Base-by-base conservation (phyloP, 2,888 invertebrate genomes). In the Tromatobia lineatoria region DNA sequence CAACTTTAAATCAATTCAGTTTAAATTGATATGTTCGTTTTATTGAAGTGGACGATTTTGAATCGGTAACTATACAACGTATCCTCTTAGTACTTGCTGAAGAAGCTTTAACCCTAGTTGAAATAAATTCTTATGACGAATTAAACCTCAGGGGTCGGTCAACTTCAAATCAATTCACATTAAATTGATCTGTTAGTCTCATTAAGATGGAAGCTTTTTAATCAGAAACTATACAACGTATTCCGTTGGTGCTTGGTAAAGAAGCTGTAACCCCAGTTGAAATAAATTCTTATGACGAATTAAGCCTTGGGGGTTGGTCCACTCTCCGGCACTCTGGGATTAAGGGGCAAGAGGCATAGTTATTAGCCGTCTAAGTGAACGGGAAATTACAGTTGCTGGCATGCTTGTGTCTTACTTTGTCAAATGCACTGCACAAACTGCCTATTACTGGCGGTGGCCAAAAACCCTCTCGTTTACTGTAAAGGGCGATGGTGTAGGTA, bases 211-310 rank as follows among this genome's bases (percentile, higher is more conserved):
- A 61, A 69, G 42, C 57, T 61, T 69, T 29, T n/a, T 67, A 67
- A 82, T 73, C 13, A 34, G 4, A 42, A 69, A 66, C 54, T 61
- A 52, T 69, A 61, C 20, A 59, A 13, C 13, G 42, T n/a, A n/a
- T 29, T 20, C 42, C 25, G 4, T 2, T 52, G 59, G 25, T 18
- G 57, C 29, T 73, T 25, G 67, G n/a, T 71, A 15, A 45, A 59
- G 67, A 52, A 82, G 45, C 18, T 42, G 52, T 78, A 61, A 69
- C 50, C 64, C 42, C 45, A 52, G 73, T 66, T 47, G 64, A 76
- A 76, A 67, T 77, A 82, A 73, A 61, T 74, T 78, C 61, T 73
- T 57, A 29, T 78, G 71, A 78, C 50, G 73, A 67, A 78, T 82
- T 78, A 61, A 74, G 67, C 69, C 82, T 78, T 70, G 29, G 57